Conservation (phyloP, 2,797 vertebrate genomes). For the Pitangus sulphuratus region DNA sequence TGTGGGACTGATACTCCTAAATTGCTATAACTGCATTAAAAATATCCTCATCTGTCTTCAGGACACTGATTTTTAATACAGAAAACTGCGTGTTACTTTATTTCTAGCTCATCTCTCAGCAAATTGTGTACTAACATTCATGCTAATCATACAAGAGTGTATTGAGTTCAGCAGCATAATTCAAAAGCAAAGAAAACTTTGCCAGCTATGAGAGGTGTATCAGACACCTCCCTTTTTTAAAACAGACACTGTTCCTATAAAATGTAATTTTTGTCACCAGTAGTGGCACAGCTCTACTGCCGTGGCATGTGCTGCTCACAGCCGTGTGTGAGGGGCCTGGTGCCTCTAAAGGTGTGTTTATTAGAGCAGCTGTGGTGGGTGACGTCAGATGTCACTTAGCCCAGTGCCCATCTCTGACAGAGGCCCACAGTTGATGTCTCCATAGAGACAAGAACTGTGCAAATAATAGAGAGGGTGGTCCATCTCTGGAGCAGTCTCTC, state of each 20-base stretch:
- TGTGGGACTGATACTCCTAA: neutral
- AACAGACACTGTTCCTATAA: neutral
- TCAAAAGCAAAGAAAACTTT: neutral
- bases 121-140: neutral
- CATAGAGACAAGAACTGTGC: neutral
- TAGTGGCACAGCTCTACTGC: neutral
- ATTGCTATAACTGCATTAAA: neutral
- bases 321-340: rapidly evolving
- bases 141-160: neutral
- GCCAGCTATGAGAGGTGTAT: neutral
- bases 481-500: neutral
- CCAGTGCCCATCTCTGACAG: neutral
- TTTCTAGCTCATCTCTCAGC: neutral
- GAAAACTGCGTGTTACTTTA: neutral
- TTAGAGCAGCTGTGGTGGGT: neutral
- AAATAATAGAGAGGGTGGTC: neutral
- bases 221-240: neutral
- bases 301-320: neutral
- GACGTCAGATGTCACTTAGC: neutral
- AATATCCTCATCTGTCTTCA: neutral
- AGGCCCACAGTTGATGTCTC: rapidly evolving
- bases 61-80: neutral
- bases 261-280: neutral
- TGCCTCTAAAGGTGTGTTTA: neutral
- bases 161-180: neutral